These are phyloP conservation scores for Thalassarche chlororhynchos DNA, from an alignment of 2,113 vertebrate species.

Conservation along the genomic window DNA sequence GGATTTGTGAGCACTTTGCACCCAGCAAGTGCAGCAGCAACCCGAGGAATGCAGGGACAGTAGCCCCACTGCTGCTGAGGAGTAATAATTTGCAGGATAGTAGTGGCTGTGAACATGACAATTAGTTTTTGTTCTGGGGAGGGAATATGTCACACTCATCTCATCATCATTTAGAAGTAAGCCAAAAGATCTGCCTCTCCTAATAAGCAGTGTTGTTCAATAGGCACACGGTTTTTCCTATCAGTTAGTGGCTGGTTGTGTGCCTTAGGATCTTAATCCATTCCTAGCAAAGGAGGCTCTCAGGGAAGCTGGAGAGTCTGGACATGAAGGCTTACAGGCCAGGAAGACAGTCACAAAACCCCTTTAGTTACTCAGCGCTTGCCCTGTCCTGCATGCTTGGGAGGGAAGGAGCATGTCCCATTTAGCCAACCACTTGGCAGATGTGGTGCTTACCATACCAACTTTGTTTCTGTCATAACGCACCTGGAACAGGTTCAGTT, in stretches of 20 bases:
- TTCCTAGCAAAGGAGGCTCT: neutral
- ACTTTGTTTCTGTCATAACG: neutral
- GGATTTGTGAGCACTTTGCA: neutral
- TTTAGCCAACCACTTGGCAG: neutral
- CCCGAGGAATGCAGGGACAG: neutral
- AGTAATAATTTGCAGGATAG: neutral
- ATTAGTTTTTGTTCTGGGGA: neutral
- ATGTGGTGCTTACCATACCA: neutral
- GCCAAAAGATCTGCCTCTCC: neutral
- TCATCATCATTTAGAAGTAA: neutral
- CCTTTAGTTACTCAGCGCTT: neutral
- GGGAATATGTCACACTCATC: neutral
- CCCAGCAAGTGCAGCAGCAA: neutral
- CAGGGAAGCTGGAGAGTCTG: neutral
- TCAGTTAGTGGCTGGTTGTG: neutral
- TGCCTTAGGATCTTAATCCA: neutral
- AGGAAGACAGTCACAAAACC: neutral
- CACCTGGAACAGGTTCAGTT: neutral
- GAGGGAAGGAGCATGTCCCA: neutral
- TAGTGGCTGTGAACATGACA: neutral
- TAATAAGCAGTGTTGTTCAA: neutral
- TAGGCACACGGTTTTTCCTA: neutral
- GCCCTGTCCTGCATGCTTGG: accelerated
- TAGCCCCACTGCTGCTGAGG: neutral
- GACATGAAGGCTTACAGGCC: neutral